These are phyloP conservation scores for Scylla paramamosain DNA, from an alignment of 1,140 invertebrate species.

Conservation along the genomic window DNA sequence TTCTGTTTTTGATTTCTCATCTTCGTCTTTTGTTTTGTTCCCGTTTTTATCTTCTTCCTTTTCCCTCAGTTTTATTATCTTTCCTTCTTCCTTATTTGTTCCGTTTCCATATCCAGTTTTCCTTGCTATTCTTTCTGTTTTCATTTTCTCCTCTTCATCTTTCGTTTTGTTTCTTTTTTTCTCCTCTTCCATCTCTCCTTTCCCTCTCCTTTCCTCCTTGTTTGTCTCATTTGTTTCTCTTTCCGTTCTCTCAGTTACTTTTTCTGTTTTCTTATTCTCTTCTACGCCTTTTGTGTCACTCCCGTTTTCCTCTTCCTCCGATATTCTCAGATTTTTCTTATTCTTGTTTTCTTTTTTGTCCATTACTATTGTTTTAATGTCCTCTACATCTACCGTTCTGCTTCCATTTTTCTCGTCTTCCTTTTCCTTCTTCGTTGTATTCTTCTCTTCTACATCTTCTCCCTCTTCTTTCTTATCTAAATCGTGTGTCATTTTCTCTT, in stretches of 20 bases:
- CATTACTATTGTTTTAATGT: too few relatives aligned
- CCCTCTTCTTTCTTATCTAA: too few relatives aligned
- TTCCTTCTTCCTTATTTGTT: background rate
- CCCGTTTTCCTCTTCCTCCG: too few relatives aligned
- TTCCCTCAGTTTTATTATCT: background rate
- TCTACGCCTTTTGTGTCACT: too few relatives aligned
- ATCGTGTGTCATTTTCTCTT: too few relatives aligned
- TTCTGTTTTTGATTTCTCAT: too few relatives aligned
- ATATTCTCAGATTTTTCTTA: too few relatives aligned
- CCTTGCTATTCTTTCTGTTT: background rate
- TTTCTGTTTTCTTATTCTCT: background rate
- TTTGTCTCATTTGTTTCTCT: background rate
- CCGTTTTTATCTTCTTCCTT: background rate
- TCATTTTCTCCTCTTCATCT: background rate
- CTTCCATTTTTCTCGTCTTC: too few relatives aligned
- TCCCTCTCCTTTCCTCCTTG: background rate
- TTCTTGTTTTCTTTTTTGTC: too few relatives aligned
- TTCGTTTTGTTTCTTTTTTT: background rate
- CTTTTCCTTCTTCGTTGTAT: too few relatives aligned
- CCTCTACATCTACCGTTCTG: too few relatives aligned
- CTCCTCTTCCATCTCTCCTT: background rate
- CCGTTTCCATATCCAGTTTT: background rate
- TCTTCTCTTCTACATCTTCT: too few relatives aligned
- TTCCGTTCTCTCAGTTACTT: background rate
- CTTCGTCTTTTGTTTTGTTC: background rate